Evolutionary conservation across 1,140 invertebrate species (phyloP).

Genomic region (Trichonephila clavata): DNA sequence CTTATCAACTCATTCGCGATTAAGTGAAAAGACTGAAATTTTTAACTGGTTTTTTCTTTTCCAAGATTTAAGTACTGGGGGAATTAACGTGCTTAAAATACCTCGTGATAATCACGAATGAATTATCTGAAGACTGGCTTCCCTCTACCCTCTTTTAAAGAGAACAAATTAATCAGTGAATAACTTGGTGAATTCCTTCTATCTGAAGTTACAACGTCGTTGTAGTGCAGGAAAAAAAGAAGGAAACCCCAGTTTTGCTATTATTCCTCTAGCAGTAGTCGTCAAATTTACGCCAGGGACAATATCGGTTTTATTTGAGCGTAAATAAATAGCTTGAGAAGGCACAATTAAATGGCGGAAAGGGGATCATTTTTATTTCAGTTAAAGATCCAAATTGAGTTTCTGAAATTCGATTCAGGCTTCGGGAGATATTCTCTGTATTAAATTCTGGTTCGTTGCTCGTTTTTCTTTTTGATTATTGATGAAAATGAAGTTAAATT

Average conservation of each 20-base stretch:
- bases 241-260: background rate
- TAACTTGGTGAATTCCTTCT: background rate
- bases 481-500: background rate
- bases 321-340: conserved; percentile 25
- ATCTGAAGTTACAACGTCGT: background rate
- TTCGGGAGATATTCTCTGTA: background rate
- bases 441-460: background rate
- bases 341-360: conserved; percentile 31
- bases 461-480: background rate
- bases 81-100: background rate
- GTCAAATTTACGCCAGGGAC: conserved; percentile 34
- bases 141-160: background rate
- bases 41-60: background rate
- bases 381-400: conserved; percentile 47
- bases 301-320: conserved; percentile 24
- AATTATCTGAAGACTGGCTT: background rate
- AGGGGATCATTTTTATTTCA: conserved; percentile 49
- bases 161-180: conserved; percentile 31
- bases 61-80: background rate
- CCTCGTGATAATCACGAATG: background rate
- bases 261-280: background rate
- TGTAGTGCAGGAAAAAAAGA: background rate
- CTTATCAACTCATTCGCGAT: background rate
- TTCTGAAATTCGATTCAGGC: conserved; percentile 41
- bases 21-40: background rate